Evolutionary conservation across 2,113 vertebrate genomes (phyloP).

Genomic region (Lonchura striata): DNA sequence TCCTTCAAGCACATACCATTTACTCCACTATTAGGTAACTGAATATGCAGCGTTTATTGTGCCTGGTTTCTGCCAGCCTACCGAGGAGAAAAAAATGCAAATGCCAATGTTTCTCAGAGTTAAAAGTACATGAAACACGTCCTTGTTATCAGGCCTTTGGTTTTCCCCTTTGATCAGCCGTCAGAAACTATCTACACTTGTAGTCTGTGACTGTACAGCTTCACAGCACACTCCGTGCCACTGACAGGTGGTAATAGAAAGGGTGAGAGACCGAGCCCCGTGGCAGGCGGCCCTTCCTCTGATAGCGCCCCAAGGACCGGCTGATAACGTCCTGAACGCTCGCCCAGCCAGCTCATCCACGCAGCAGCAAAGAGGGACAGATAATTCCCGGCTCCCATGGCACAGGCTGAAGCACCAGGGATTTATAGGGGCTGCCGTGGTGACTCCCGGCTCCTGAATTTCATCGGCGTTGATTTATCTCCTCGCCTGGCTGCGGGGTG

Average conservation of each 20-base stretch:
- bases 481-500: conserved; percentile 30
- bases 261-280: conserved; percentile 82
- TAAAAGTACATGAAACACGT: conserved; percentile 81
- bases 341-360: conserved; percentile 71
- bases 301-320: conserved; percentile 76
- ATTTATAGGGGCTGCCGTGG: conserved; percentile 73
- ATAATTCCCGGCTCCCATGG: conserved; percentile 72
- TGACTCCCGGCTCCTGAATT: conserved; percentile 73
- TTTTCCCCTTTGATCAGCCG: conserved; percentile 91
- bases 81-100: conserved; percentile 70
- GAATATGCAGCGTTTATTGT: conserved; percentile 66
- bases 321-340: conserved; percentile 85
- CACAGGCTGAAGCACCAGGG: conserved; percentile 63
- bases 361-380: conserved; percentile 83
- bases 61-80: conserved; percentile 75
- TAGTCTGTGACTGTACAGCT: conserved; percentile 74
- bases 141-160: conserved; percentile 85
- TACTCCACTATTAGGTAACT: conserved; percentile 74
- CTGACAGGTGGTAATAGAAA: conserved; percentile 90
- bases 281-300: conserved; percentile 81
- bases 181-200: conserved; percentile 87
- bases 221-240: conserved; percentile 84
- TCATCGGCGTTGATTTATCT: conserved; percentile 79
- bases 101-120: conserved; percentile 76
- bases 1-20: conserved; percentile 75